Conservation (phyloP, 2,888 invertebrate species). For the Ceratothoa steindachneri region DNA sequence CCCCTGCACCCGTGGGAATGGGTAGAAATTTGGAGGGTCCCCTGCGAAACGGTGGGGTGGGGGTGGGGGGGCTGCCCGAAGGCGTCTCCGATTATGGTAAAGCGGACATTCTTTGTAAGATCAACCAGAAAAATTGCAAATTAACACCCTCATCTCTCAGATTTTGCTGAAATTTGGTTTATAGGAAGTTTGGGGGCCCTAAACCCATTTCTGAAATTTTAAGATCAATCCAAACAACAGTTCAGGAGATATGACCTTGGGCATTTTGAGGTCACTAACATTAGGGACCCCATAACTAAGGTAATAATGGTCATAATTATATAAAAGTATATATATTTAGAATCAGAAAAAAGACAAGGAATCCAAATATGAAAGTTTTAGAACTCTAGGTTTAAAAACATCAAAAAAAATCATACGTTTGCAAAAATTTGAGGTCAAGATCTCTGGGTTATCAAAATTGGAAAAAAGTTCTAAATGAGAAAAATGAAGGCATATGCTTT, state of each 20-base stretch:
- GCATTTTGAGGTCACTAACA: not conserved
- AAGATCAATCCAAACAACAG: not conserved
- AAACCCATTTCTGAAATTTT: not conserved
- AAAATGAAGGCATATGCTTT: not conserved
- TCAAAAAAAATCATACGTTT: not conserved
- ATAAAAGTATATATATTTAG: not conserved
- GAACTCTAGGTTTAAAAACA: not conserved
- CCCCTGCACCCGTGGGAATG: too few relatives aligned
- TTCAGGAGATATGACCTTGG: not conserved
- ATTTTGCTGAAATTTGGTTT: not conserved
- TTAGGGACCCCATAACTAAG: not conserved
- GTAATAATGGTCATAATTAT: not conserved
- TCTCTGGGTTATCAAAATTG: not conserved
- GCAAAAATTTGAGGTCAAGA: not conserved
- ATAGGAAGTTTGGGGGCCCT: not conserved
- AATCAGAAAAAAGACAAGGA: slow-evolving; percentile 8
- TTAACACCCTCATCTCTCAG: not conserved
- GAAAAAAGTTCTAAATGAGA: slow-evolving; percentile 34
- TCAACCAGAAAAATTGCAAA: not conserved
- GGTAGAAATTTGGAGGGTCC: too few relatives aligned
- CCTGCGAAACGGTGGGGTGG: too few relatives aligned
- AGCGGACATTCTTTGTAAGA: not conserved
- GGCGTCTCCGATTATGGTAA: too few relatives aligned
- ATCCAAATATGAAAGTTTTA: not conserved
- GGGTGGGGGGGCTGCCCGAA: too few relatives aligned